Evolutionary conservation across 2,113 vertebrate genomes (phyloP).

Genomic region (Colaptes auratus): DNA sequence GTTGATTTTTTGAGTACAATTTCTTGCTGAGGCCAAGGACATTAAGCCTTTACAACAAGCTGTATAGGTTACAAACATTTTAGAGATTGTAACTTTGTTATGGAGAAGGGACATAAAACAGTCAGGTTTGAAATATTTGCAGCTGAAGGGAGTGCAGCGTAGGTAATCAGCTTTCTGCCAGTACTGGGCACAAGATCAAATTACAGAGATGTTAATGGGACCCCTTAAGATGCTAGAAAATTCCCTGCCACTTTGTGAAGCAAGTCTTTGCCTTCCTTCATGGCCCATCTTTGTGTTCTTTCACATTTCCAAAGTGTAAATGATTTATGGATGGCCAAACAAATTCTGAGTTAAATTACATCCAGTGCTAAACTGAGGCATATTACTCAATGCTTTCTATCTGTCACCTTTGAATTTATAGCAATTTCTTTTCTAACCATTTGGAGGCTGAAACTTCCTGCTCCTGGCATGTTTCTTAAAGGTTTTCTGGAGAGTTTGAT

Average conservation of each 20-base stretch:
- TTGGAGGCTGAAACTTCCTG: neutral
- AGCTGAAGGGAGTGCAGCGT: slow-evolving; percentile 48
- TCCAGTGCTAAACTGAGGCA: neutral
- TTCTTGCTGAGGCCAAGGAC: slow-evolving; percentile 25
- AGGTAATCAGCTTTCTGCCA: slow-evolving; percentile 42
- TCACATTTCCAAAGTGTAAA: neutral
- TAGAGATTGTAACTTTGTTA: slow-evolving; percentile 59
- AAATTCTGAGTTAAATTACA: neutral
- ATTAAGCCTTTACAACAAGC: slow-evolving; percentile 10
- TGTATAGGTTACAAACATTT: slow-evolving; percentile 37
- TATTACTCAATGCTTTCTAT: neutral
- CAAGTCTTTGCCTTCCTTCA: neutral
- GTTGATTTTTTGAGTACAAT: slow-evolving; percentile 17
- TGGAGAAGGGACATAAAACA: slow-evolving; percentile 19
- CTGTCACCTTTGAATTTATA: neutral
- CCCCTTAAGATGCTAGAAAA: slow-evolving; percentile 1
- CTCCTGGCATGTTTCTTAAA: neutral
- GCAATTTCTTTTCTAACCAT: neutral
- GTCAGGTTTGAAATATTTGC: slow-evolving; percentile 63
- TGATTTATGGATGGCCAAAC: neutral
- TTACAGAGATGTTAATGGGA: slow-evolving; percentile 47
- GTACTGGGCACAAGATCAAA: slow-evolving; percentile 41
- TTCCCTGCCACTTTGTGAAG: slow-evolving; percentile 2
- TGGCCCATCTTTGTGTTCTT: neutral
- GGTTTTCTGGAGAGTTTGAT: neutral